Evolutionary conservation across 2,797 vertebrate species (phyloP), one percentile per base, ranked within the genome.

Genomic region (Lemur catta): DNA sequence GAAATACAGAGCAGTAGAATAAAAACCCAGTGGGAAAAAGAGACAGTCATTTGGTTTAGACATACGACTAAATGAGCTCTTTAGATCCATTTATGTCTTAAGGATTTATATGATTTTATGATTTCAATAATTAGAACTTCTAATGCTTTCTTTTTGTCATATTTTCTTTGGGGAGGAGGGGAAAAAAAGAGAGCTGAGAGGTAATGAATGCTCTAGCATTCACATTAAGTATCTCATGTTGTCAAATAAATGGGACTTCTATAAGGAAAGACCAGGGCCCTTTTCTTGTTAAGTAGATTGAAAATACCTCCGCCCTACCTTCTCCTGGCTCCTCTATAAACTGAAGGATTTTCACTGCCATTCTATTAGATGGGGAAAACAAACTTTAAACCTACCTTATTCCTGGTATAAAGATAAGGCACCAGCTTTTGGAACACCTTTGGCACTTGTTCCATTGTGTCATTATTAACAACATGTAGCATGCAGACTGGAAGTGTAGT

Each of bases 401-500:
- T 99, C 93, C 98, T 99, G 52, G 96, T 98, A 97, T 99, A 99
- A 86, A 99, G 30, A 75, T 96, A 97, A 72, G 99, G 97, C 84
- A 95, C 89, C 35, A 99, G 98, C 98, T 98, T 99, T 89, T 99
- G 99, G 97, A 99, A 99, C 84, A 99, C 92, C 76, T 97, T 98
- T 15, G 99, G 98, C 12, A 99, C 97, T 98, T 99, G 99, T 87
- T 99, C 98, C 97, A 99, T 97, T 4, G 99, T 99, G 97, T 99
- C 99, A 43, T 99, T 99, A 97, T 99, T 98, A 76, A 99, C 94
- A 55, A 99, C 96, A 13, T 99, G 99, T 84, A 99, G 98, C 81
- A 98, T 96, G 93, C 98, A 99, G 46, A 97, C 95, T 11, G 98
- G 98, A 46, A 99, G 92, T 4, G 99, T 97, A 7, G 98, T 99